Percentiles rank a stretch among this genome's conserved stretches.
Conservation (phyloP, 2,113 vertebrate genomes). For the Lophochroa leadbeateri region DNA sequence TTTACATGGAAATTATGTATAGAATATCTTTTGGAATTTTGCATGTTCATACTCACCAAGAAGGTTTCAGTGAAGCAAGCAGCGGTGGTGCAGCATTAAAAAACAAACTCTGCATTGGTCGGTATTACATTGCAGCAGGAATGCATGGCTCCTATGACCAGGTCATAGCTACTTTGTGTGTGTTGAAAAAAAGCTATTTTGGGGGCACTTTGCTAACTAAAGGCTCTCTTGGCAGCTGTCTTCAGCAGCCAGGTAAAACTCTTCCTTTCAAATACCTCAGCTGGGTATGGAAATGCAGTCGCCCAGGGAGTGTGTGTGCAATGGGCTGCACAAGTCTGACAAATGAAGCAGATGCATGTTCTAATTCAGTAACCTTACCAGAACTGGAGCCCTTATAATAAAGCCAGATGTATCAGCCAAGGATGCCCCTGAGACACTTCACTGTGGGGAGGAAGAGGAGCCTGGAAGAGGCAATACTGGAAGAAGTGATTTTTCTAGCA, state of each 20-base stretch:
- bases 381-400: not conserved
- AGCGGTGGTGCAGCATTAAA: too few relatives aligned
- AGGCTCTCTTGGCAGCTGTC: not conserved
- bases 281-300: not conserved
- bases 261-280: not conserved
- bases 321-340: not conserved
- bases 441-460: not conserved
- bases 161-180: not conserved
- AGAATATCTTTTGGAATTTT: not conserved
- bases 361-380: not conserved
- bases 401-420: not conserved
- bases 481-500: not conserved
- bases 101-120: accelerated
- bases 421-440: not conserved
- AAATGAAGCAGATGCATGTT: not conserved
- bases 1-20: not conserved
- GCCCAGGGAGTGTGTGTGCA: not conserved
- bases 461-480: not conserved
- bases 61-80: not conserved
- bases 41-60: too few relatives aligned
- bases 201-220: not conserved
- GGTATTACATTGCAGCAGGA: not conserved
- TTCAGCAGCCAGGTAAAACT: not conserved
- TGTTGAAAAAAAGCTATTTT: not conserved
- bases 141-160: not conserved